Base-by-base conservation (phyloP, 2,797 vertebrate genomes). In the Sparidentex hasta region DNA sequence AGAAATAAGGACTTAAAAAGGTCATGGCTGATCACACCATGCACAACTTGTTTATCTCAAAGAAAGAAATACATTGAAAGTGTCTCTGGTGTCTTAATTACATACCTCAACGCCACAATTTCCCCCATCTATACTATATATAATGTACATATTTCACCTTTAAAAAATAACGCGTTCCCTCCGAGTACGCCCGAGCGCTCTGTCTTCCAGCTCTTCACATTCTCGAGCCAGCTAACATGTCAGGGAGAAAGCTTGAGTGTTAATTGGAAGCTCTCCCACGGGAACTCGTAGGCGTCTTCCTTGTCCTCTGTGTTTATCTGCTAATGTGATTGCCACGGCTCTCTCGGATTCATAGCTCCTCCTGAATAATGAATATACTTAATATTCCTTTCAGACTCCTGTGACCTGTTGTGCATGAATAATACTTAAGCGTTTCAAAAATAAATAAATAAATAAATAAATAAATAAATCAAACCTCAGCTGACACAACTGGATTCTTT, bases 231-330 rank as follows among this genome's bases (percentile, higher is more conserved):
- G 71, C 74, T 33, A 38, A 76, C 84, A 84, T 56, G 71, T 90
- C 76, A 80, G 73, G 29, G 82, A 83, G 84, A 84, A 65, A 78
- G 79, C 90, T 81, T 9, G 74, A 89, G 90, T 93, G 92, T 90
- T 92, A 92, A 92, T 94, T 93, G 91, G 89, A 86, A 77, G 74
- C 74, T 62, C 81, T 93, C 92, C 90, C 87, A 68, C 14, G 77
- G 88, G 90, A 89, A 79, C 78, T 83, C 55, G 80, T 83, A 63
- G 88, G 86, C 82, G 63, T 91, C 70, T 77, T 86, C 78, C 72
- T 83, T 83, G 88, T 88, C 84, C 91, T 91, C 77, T 17, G 76
- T 88, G 78, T 93, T 93, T 88, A 87, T 84, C 76, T 52, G 78
- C 74, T 90, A 90, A 91, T 87, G 84, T 66, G 90, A 93, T 91